Base-by-base conservation (phyloP, 2,888 invertebrate genomes). In the Meteorus colon region DNA sequence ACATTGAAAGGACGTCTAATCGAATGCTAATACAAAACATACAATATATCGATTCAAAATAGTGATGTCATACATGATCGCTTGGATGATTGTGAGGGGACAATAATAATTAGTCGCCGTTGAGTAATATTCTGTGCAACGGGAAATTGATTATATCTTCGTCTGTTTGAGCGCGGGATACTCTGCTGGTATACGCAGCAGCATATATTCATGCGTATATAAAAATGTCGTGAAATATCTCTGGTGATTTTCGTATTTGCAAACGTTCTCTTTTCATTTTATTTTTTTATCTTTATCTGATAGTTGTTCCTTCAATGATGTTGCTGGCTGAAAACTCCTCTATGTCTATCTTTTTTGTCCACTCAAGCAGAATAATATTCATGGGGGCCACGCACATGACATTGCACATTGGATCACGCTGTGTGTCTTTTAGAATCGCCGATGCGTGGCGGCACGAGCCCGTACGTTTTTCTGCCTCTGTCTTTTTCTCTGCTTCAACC, bases 391-490 rank as follows among this genome's bases (percentile, higher is more conserved):
- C 14, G 51, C 19, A 41, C 12, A 37, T 41, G 24, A 27, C 41
- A 37, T 37, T 45, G 41, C 41, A n/a, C 41, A 14, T 37, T 45
- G 19, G 19, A 69, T 51, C 19, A 19, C 16, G 31, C 10, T 19
- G 55, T 34, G 37, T 41, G 29, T 63, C 48, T 24, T 37, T 31
- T 41, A 27, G 19, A 72, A 8, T 76, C 48, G 37, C 29, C 62
- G 67, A 76, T 60, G 72, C 68, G 62, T 72, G 45, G 51, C 72
- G 72, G 76, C 72, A 76, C 76, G 76, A 76, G 72, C 70, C 63
- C 37, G 31, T 34, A 31, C 70, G 63, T 65, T 62, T 62, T 68
- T 69, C 68, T 51, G 37, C 67, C 31, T 68, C 59, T 59, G n/a
- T 41, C 19, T 41, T 24, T 66, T 41, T 31, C 62, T 62, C 2